Percentiles rank a stretch among this genome's conserved stretches.
Conservation (phyloP, 2,888 invertebrate genomes). For the Rugalucina vietnamica region DNA sequence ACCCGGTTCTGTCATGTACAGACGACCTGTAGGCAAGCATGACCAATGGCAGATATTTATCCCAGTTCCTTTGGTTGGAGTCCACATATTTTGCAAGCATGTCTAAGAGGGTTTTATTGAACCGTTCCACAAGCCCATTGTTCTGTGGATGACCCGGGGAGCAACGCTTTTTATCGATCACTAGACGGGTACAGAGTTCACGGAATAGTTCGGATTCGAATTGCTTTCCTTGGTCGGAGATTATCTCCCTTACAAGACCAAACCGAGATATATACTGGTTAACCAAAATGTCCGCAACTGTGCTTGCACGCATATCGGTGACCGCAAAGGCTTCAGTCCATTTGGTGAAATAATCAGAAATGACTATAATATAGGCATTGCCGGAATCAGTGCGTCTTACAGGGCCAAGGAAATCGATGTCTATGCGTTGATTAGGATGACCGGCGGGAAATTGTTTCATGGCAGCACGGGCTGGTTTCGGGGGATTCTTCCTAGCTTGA, state of each 20-base stretch:
- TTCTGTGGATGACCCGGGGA: neutral
- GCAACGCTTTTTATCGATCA: neutral
- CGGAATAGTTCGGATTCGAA: too few relatives aligned
- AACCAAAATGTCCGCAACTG: too few relatives aligned
- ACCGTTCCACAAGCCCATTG: neutral
- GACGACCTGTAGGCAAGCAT: conserved; percentile 9
- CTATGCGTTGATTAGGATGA: neutral
- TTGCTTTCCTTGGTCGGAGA: too few relatives aligned
- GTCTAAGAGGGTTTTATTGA: neutral
- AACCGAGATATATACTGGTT: too few relatives aligned
- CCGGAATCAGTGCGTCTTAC: neutral
- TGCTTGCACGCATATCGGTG: too few relatives aligned
- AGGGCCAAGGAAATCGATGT: neutral
- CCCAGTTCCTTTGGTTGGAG: neutral
- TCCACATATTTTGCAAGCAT: neutral
- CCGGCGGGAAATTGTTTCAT: neutral
- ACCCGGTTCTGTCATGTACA: neutral
- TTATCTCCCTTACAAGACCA: too few relatives aligned
- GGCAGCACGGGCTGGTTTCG: neutral
- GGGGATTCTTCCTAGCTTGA: neutral
- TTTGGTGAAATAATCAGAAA: too few relatives aligned
- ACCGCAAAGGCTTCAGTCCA: too few relatives aligned
- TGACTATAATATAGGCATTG: too few relatives aligned
- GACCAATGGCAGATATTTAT: neutral
- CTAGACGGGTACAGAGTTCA: neutral